Evolutionary conservation across 2,797 vertebrate species (phyloP).

Genomic region (Pseudochromis fuscus): DNA sequence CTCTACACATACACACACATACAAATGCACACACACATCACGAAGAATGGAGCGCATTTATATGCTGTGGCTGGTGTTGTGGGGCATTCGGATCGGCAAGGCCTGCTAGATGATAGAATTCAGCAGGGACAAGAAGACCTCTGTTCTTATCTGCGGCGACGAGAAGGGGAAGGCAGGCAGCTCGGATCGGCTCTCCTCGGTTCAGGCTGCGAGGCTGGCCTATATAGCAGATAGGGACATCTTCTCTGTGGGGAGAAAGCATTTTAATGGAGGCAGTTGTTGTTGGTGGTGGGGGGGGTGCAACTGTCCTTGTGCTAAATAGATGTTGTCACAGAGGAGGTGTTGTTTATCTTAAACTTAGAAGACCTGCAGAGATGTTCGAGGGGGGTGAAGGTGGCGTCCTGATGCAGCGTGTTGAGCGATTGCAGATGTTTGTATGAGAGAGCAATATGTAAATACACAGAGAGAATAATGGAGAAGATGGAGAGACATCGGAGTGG

Average conservation of each 20-base stretch:
- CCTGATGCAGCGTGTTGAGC: slow-evolving; percentile 26
- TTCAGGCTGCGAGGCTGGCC: slow-evolving; percentile 62
- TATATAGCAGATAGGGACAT: slow-evolving; percentile 72
- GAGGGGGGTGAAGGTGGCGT: slow-evolving; percentile 32
- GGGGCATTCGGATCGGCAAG: slow-evolving; percentile 79
- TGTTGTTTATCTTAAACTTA: slow-evolving; percentile 68
- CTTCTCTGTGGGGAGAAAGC: slow-evolving; percentile 54
- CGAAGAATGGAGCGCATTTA: slow-evolving; percentile 86
- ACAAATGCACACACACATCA: slow-evolving; percentile 37
- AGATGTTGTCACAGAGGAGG: slow-evolving; percentile 69
- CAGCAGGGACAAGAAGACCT: slow-evolving; percentile 86
- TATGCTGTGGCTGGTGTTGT: slow-evolving; percentile 84
- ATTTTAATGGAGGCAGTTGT: slow-evolving; percentile 68
- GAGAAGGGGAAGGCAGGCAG: slow-evolving; percentile 61
- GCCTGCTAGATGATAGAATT: slow-evolving; percentile 83
- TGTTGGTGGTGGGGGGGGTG: not conserved
- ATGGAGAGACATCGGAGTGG: not conserved
- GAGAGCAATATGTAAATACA: slow-evolving; percentile 19
- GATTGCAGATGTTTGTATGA: slow-evolving; percentile 40
- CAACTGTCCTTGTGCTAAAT: slow-evolving; percentile 65
- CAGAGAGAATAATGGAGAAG: not conserved
- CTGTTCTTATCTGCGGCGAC: slow-evolving; percentile 81
- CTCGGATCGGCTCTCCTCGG: slow-evolving; percentile 40
- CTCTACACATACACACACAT: slow-evolving; percentile 35
- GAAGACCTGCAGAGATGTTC: slow-evolving; percentile 55